A percentile compares a stretch with the other conserved stretches of the same genome.
Evolutionary conservation across 2,797 vertebrate genomes (phyloP).

Genomic region (Microctenopoma stevenorrisi): DNA sequence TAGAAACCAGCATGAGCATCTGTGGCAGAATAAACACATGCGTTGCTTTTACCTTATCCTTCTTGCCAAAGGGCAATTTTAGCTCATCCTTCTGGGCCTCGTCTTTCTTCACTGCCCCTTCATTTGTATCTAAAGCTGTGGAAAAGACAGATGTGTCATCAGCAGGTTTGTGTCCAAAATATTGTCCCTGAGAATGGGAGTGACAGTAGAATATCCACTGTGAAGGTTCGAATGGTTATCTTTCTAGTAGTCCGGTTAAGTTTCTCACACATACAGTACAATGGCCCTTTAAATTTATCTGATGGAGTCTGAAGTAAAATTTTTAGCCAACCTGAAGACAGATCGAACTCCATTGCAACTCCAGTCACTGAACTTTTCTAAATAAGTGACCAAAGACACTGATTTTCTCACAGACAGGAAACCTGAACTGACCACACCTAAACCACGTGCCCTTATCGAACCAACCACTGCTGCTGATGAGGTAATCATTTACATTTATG

Average conservation of each 20-base stretch:
- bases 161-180: no score
- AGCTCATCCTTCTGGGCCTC: constrained; percentile 57
- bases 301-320: accelerated
- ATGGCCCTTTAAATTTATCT: no score
- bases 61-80: constrained; percentile 41
- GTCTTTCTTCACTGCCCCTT: constrained; percentile 31
- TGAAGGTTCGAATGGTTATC: no score
- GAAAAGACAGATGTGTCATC: not conserved
- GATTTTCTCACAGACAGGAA: not conserved
- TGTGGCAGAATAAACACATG: not conserved
- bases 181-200: no score
- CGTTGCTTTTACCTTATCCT: constrained; percentile 9
- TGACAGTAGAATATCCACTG: no score
- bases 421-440: constrained; percentile 10
- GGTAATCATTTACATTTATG: not conserved
- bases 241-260: no score
- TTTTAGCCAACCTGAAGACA: constrained; percentile 33
- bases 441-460: constrained; percentile 3
- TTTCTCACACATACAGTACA: no score
- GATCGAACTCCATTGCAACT: constrained; percentile 45
- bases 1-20: not conserved
- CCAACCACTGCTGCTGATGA: constrained; percentile 6
- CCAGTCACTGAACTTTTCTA: accelerated
- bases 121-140: constrained; percentile 38
- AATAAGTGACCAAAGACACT: not conserved